These are phyloP conservation scores for Chrysomallon squamiferum DNA, from an alignment of 1,140 invertebrate genomes.

Conservation along the genomic window DNA sequence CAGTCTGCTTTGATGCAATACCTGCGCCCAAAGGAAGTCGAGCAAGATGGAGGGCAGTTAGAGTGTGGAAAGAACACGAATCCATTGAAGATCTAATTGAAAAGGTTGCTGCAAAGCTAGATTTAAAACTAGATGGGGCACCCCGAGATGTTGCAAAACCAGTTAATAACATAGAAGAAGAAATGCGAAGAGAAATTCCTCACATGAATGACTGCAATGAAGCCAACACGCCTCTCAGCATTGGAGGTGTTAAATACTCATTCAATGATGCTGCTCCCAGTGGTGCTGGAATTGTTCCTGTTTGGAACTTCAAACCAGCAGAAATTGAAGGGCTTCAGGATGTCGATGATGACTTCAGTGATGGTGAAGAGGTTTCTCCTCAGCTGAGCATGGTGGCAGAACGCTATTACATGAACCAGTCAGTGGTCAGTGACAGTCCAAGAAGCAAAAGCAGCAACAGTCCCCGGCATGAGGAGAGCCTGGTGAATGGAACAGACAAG, in stretches of 20 bases:
- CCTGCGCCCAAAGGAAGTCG: slow-evolving; percentile 63
- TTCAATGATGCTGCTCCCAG: slow-evolving; percentile 60
- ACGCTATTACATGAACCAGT: slow-evolving; percentile 59
- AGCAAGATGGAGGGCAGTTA: slow-evolving; percentile 62
- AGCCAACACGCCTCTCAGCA: slow-evolving; percentile 43
- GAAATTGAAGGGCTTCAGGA: slow-evolving; percentile 52
- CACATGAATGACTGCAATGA: slow-evolving; percentile 49
- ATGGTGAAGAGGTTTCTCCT: slow-evolving; percentile 37
- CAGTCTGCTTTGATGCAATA: slow-evolving; percentile 62
- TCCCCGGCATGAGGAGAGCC: slow-evolving; percentile 11
- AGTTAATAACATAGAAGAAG: slow-evolving; percentile 54
- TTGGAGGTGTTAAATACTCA: slow-evolving; percentile 52
- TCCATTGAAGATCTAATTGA: slow-evolving; percentile 57
- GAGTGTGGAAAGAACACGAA: slow-evolving; percentile 62
- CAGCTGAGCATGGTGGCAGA: slow-evolving; percentile 60
- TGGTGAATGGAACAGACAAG: slow-evolving; percentile 7
- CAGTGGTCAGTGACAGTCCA: slow-evolving; percentile 55
- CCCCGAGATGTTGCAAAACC: slow-evolving; percentile 40
- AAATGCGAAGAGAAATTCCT: slow-evolving; percentile 52
- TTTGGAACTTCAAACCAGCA: slow-evolving; percentile 60
- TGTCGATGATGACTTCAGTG: slow-evolving; percentile 54
- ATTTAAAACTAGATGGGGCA: slow-evolving; percentile 41
- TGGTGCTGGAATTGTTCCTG: slow-evolving; percentile 59
- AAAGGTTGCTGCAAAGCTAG: slow-evolving; percentile 48
- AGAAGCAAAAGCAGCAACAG: slow-evolving; percentile 10